Evolutionary conservation across 2,797 vertebrate species (phyloP).

Genomic region (Amphiprion clarkii): DNA sequence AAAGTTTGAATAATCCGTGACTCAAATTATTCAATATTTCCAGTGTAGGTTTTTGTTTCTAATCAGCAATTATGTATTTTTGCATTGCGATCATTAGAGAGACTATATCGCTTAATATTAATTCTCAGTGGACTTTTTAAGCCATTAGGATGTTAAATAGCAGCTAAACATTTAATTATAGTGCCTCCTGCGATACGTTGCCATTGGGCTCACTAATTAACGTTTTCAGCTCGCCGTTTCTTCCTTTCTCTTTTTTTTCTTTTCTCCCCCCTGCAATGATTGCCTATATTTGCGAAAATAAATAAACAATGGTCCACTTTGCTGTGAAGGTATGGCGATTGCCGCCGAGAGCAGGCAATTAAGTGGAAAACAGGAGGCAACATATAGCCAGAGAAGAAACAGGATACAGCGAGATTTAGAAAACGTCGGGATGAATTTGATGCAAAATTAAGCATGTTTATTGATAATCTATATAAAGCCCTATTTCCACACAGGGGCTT

Average conservation of each 20-base stretch:
- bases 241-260: background rate
- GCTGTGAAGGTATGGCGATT: conserved; percentile 64
- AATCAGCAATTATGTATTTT: conserved; percentile 66
- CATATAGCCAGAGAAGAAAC: conserved; percentile 61
- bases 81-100: conserved; percentile 65
- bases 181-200: conserved; percentile 72
- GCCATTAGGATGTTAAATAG: conserved; percentile 79
- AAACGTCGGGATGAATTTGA: conserved; percentile 71
- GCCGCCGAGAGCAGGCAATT: conserved; percentile 67
- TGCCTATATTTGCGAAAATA: conserved; percentile 75
- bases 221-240: conserved; percentile 58
- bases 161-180: conserved; percentile 83
- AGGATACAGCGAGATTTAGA: conserved; percentile 67
- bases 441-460: conserved; percentile 79
- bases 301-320: conserved; percentile 76
- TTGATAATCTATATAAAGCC: conserved; percentile 85
- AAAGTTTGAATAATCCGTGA: conserved; percentile 18
- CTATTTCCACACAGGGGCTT: conserved; percentile 71
- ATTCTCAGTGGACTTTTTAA: conserved; percentile 78
- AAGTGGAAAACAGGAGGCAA: conserved; percentile 59
- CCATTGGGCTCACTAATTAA: conserved; percentile 84
- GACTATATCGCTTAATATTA: conserved; percentile 70
- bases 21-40: conserved; percentile 25
- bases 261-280: conserved; percentile 56
- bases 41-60: conserved; percentile 51